These are phyloP conservation scores for Heliconius hewitsoni DNA, from an alignment of 1,140 invertebrate genomes.

Conservation along the genomic window DNA sequence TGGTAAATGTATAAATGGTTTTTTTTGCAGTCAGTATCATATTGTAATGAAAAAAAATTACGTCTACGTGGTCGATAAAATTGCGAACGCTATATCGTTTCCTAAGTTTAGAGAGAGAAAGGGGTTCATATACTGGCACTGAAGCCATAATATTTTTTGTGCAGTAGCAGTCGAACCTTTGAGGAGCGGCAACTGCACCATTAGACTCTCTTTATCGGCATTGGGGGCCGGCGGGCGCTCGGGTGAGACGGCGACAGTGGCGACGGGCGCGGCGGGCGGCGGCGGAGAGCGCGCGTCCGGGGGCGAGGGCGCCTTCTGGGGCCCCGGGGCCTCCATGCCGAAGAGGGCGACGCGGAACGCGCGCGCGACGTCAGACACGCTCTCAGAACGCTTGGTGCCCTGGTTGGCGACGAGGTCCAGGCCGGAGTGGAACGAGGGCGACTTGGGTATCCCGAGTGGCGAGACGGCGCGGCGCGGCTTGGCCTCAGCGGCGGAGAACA, in stretches of 20 bases:
- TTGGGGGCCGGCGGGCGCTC: conserved; percentile 58
- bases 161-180: conserved; percentile 64
- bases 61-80: conserved; percentile 26
- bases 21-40: neutral
- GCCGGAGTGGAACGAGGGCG: conserved; percentile 91
- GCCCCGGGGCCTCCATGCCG: conserved; percentile 70
- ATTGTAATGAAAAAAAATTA: neutral
- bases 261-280: conserved; percentile 43
- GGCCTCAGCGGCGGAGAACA: conserved; percentile 79
- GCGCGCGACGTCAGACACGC: conserved; percentile 76
- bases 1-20: neutral
- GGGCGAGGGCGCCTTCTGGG: conserved; percentile 68
- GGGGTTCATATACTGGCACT: neutral
- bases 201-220: conserved; percentile 71
- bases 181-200: conserved; percentile 75
- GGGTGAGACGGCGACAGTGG: conserved; percentile 57
- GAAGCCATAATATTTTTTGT: neutral
- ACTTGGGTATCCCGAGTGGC: conserved; percentile 88
- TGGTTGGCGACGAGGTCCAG: conserved; percentile 87
- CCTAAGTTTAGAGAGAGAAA: neutral
- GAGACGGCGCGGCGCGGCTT: conserved; percentile 80
- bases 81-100: neutral
- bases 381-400: conserved; percentile 75
- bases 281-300: conserved; percentile 68
- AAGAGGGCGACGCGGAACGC: conserved; percentile 77